phyloP scores from a whole-genome alignment of 2,888 invertebrate species.

The Maniola hyperantus region DNA sequence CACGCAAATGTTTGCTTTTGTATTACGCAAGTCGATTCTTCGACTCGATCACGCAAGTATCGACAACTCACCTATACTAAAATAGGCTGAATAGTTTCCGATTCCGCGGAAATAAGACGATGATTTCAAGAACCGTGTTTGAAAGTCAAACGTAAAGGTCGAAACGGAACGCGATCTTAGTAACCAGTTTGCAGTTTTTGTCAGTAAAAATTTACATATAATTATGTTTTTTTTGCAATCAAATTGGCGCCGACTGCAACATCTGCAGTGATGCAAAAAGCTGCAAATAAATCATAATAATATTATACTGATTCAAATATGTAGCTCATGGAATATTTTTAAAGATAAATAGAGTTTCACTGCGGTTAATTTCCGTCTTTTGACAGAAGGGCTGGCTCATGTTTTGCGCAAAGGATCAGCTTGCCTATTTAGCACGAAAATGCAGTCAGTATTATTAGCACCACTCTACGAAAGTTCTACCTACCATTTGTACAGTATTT shows the following conservation, averaged over 20 bases:
- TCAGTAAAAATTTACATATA: conserved; percentile 16
- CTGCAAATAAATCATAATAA: background rate
- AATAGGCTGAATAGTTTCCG: background rate
- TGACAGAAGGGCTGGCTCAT: no score
- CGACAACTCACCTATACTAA: background rate
- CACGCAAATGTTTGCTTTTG: conserved; percentile 52
- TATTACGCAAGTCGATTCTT: conserved; percentile 54
- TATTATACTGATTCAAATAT: background rate
- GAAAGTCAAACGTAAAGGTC: conserved; percentile 19
- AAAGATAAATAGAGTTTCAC: background rate
- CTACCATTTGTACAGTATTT: no score
- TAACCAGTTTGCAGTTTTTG: conserved; percentile 17
- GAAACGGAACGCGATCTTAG: conserved; percentile 3
- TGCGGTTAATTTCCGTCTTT: no score
- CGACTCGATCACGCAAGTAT: conserved; percentile 25
- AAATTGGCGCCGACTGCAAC: background rate
- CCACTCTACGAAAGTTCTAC: no score
- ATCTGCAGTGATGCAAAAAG: conserved; percentile 11
- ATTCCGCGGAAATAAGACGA: background rate
- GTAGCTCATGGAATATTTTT: no score
- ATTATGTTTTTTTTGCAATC: background rate
- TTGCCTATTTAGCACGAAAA: no score
- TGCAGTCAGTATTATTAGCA: no score
- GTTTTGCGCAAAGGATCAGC: no score
- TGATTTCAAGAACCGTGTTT: conserved; percentile 9